Base-by-base conservation (phyloP, 53 echinoderm and acorn worm genomes). In the Arbacia lixula region DNA sequence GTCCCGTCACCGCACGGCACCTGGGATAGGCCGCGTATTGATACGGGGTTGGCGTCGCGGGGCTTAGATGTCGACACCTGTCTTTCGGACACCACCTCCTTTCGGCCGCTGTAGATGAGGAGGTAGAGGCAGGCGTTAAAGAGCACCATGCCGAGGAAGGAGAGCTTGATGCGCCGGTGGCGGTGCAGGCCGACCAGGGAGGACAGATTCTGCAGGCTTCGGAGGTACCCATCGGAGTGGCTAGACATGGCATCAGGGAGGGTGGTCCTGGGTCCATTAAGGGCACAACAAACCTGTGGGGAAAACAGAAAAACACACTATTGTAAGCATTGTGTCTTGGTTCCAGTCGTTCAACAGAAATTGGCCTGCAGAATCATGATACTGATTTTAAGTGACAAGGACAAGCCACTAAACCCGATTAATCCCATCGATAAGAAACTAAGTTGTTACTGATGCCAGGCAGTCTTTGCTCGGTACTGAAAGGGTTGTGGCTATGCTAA, bases 101-200 rank as follows among this genome's bases (percentile, higher is more conserved):
- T 81, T 1, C 30, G 43, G 8, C 82, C 82, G 42, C 63, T 63
- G 82, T 63, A 81, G 49, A 81, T 81, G 46, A 64, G 14, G 12
- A 81, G 19, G 43, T 63, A 81, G 43, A 81, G 82, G 16, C 62
- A 63, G 4, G 64, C 64, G 40, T 81, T 81, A 29, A 81, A 19
- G 17, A 81, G 30, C 9, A 81, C 20, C 63, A 81, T 81, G 24
- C 16, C 82, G 16, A 81, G 21, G 31, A 61, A 62, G 8, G 28
- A 81, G 0, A 64, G 50, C 35, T 63, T 81, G 50, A 81, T 42
- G 20, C 82, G 82, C 22, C 64, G 28, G 24, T 63, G 64, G 25
- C 64, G 62, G 9, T 62, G 20, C 49, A 50, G 46, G 11, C 33
- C 63, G 5, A 11, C 6, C 12, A 12, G 31, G 19, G 50, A n/a